phyloP scores from a whole-genome alignment of 2,113 vertebrate species.

The Eretmochelys imbricata region DNA sequence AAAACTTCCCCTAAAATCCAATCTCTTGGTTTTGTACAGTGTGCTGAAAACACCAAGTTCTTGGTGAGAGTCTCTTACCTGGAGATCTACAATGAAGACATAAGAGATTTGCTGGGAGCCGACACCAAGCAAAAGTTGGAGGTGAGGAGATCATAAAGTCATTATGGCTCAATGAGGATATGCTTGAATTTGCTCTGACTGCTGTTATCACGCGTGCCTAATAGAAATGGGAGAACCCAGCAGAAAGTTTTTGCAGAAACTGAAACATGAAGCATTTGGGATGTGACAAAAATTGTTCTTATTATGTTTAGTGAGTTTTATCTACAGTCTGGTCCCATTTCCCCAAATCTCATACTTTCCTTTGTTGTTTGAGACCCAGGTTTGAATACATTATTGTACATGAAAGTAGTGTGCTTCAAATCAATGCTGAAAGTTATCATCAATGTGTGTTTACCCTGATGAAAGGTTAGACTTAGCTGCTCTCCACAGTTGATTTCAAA shows the following conservation, averaged over 20 bases:
- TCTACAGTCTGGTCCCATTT: background rate
- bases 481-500: background rate
- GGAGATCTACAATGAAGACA: slow-evolving; percentile 93
- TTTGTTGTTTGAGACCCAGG: background rate
- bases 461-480: background rate
- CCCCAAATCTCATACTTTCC: background rate
- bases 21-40: slow-evolving; percentile 68
- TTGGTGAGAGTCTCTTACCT: slow-evolving; percentile 89
- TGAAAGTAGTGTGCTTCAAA: background rate
- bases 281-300: background rate
- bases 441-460: background rate
- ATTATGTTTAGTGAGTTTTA: background rate
- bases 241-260: background rate
- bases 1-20: background rate
- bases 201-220: background rate
- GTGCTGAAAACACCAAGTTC: slow-evolving; percentile 91
- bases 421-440: background rate
- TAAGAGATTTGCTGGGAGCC: slow-evolving; percentile 86
- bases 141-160: slow-evolving; percentile 65
- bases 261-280: background rate
- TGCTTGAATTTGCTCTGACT: background rate
- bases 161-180: background rate
- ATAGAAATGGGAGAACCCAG: background rate
- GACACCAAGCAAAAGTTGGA: slow-evolving; percentile 91
- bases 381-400: background rate